Percentiles rank a stretch among this genome's conserved stretches.
These are phyloP conservation scores for Tachina fera DNA, from an alignment of 2,888 invertebrate species.

Conservation along the genomic window DNA sequence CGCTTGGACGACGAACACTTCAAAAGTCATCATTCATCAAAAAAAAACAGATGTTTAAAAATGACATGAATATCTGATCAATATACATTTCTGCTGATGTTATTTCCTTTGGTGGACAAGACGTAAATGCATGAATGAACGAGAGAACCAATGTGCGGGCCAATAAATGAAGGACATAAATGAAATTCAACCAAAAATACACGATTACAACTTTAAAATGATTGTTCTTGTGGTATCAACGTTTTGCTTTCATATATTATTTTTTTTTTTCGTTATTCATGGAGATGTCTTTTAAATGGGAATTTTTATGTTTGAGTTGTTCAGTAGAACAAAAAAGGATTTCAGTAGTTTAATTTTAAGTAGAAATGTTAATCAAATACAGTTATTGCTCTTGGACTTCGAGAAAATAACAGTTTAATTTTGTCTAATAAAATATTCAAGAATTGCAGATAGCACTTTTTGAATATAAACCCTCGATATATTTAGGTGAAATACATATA, in stretches of 20 bases:
- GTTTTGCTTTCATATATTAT: background rate
- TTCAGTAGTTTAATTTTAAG: background rate
- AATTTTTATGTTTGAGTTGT: background rate
- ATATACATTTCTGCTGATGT: slow-evolving; percentile 21
- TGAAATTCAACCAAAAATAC: slow-evolving; percentile 1
- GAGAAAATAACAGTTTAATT: too few relatives aligned
- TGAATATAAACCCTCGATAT: too few relatives aligned
- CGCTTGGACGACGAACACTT: slow-evolving; percentile 9
- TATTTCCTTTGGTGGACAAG: slow-evolving; percentile 9
- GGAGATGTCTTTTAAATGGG: background rate
- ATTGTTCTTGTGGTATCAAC: slow-evolving; percentile 29
- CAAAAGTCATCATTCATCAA: slow-evolving; percentile 41
- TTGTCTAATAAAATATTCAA: too few relatives aligned
- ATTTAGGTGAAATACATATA: too few relatives aligned
- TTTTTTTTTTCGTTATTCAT: background rate
- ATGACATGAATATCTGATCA: slow-evolving; percentile 50
- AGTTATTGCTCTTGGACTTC: too few relatives aligned
- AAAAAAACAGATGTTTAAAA: slow-evolving; percentile 22
- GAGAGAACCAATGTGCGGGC: background rate
- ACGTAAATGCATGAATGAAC: slow-evolving; percentile 35
- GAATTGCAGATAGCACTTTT: too few relatives aligned
- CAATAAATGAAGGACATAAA: slow-evolving; percentile 33
- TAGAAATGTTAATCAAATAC: too few relatives aligned
- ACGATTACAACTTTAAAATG: slow-evolving; percentile 53
- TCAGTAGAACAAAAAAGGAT: background rate